Evolutionary conservation across 2,888 invertebrate species (phyloP), one percentile per base, ranked within the genome.

Genomic region (Drosophila gaucha): DNA sequence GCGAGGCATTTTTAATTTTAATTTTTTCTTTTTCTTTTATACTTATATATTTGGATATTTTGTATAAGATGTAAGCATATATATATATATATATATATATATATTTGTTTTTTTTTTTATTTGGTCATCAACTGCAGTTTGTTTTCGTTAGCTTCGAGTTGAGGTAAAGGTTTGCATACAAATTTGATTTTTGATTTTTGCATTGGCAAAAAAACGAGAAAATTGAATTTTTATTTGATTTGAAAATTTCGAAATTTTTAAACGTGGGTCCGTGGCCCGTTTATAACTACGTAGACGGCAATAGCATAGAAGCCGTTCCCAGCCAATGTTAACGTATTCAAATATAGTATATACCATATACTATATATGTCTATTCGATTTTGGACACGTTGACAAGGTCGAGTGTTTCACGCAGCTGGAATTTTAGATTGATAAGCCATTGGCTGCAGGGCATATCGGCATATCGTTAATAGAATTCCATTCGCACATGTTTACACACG

Each of bases 341-440:
- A 67, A 44, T 49, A 47, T n/a, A 33, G 31, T 5, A 33, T 22
- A 31, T 14, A 31, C 30, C 10, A 22, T 31, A 31, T 33, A 30
- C 6, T 16, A 33, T n/a, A 2, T 18, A 36, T 55, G 35, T 43
- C 8, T 59, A 43, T 62, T 47, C 35, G 16, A 46, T 56, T 74
- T 73, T 24, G 56, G 10, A 47, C 66, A 70, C 71, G 76, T 66
- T 31, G 26, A 55, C 71, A 75, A 73, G 73, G 76, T 75, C 76
- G 52, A 38, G 16, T 10, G 9, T 2, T 2, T 31, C 28, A 72
- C 65, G 59, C 71, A 33, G 10, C 26, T 20, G 54, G 71, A 75
- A 73, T 73, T 50, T 44, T 24, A 30, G 54, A 68, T 74, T 20
- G 3, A 52, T 56, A n/a, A n/a, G n/a, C n/a, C n/a, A n/a, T n/a